Percentiles rank a stretch among this genome's conserved stretches.
These are phyloP conservation scores for Carlito syrichta DNA, from an alignment of 2,113 vertebrate genomes.

Conservation along the genomic window DNA sequence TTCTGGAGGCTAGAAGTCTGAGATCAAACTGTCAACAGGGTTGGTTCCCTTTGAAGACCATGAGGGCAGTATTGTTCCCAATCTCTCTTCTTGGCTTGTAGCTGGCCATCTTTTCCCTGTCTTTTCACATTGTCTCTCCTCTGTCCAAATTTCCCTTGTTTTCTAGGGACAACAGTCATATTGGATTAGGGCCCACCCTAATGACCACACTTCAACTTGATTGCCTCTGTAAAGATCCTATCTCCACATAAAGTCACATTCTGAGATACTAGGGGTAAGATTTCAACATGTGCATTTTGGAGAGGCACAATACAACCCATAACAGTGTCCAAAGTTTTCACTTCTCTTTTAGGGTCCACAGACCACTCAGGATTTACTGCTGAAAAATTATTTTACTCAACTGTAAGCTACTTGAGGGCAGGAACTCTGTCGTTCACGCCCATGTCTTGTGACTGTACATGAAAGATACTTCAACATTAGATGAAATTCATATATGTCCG, in stretches of 20 bases:
- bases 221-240: background rate
- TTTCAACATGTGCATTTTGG: background rate
- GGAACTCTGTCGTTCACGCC: background rate
- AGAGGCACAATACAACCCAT: background rate
- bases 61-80: background rate
- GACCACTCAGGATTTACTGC: background rate
- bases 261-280: background rate
- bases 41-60: background rate
- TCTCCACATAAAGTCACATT: background rate
- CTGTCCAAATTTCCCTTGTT: background rate
- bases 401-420: background rate
- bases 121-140: background rate
- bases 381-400: background rate
- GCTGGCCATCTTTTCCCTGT: background rate
- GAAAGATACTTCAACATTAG: background rate
- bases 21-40: background rate
- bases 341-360: background rate
- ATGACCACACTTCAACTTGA: background rate
- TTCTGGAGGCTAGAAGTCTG: background rate
- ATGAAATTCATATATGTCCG: conserved; percentile 37
- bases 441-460: background rate
- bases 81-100: background rate
- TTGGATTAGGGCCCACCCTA: background rate
- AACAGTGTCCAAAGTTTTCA: background rate
- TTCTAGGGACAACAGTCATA: background rate